Base-by-base conservation (phyloP, 2,797 vertebrate species). In the Leptoclinus maculatus region DNA sequence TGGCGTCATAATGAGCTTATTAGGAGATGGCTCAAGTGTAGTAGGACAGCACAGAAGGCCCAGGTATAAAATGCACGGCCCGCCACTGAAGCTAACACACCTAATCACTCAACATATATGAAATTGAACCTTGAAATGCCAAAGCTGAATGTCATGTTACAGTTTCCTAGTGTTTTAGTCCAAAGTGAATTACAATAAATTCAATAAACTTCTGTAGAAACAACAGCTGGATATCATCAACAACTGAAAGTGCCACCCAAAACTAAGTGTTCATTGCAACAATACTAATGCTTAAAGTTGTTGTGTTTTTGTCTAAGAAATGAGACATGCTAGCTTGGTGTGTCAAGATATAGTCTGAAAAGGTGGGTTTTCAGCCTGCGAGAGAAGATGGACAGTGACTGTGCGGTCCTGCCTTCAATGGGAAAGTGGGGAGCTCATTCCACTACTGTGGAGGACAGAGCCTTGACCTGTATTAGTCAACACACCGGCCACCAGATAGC, bases 121-220 rank as follows among this genome's bases (percentile, higher is more conserved):
- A 3, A 63, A 49, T 74, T 57, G 19, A 60, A 67, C 41, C 13
- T 27, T 65, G 27, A 63, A 67, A 43, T 41, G 17, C 49, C 53
- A 66, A 59, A 1, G 29, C 32, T n/a, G 7, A 29, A 62, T 6
- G 10, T n/a, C 65, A 38, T 10, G 49, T 51, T 66, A 41, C 1
- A 53, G 51, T 43, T 4, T 25, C 6, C 36, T 39, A 0, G 3
- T 23, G 39, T 5, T 56, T 41, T 38, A 9, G 2, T 67, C 5
- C 14, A 23, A 47, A 19, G 23, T 63, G 29, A 68, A 57, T 39
- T 10, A 34, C 32, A 76, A 39, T 5, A 41, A 57, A 12, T 39
- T 9, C 21, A 63, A 49, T 49, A 23, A 51, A 71, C n/a, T 6
- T 14, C 38, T 12, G 57, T 21, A 34, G 56, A 68, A 56, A 67